Percentiles rank a stretch among this genome's conserved stretches.
Evolutionary conservation across 2,797 vertebrate species (phyloP).

Genomic region (Harpagifer antarcticus): DNA sequence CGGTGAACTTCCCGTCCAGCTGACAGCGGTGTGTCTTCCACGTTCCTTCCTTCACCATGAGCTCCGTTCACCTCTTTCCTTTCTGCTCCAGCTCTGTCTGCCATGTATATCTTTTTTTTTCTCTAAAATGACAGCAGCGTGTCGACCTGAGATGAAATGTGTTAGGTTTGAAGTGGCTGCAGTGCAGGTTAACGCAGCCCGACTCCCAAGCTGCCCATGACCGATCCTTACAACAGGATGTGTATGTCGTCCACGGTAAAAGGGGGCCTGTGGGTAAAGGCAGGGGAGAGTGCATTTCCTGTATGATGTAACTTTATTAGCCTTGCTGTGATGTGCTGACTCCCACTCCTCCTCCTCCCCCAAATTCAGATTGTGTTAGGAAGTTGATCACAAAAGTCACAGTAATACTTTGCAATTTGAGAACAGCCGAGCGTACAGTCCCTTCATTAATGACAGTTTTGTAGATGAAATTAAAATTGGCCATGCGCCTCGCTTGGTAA

Average conservation of each 20-base stretch:
- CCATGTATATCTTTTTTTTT: constrained; percentile 3
- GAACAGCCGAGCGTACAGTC: not conserved
- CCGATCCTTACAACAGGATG: constrained; percentile 31
- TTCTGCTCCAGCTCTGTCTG: constrained; percentile 4
- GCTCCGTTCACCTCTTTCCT: not conserved
- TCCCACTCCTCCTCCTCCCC: constrained; percentile 15
- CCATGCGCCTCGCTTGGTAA: constrained; percentile 53
- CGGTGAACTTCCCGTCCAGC: constrained; percentile 47
- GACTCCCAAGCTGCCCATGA: constrained; percentile 64
- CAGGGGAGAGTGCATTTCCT: constrained; percentile 46
- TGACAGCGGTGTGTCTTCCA: constrained; percentile 44
- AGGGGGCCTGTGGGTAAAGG: constrained; percentile 12
- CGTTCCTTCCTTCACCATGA: constrained; percentile 1
- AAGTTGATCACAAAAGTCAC: constrained; percentile 38
- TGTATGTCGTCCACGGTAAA: not conserved
- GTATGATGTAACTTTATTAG: constrained; percentile 70
- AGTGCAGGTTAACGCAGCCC: constrained; percentile 33
- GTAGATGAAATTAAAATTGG: constrained; percentile 64
- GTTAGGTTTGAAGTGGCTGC: not conserved
- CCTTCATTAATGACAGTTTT: not conserved
- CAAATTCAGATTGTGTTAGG: constrained; percentile 33
- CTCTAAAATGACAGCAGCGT: constrained; percentile 3
- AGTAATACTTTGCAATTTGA: constrained; percentile 45
- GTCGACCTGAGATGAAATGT: constrained; percentile 3
- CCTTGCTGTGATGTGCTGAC: constrained; percentile 65